A percentile compares a stretch with the other conserved stretches of the same genome.
phyloP scores from a whole-genome alignment of 2,888 invertebrate species.

The Plebejus anna region DNA sequence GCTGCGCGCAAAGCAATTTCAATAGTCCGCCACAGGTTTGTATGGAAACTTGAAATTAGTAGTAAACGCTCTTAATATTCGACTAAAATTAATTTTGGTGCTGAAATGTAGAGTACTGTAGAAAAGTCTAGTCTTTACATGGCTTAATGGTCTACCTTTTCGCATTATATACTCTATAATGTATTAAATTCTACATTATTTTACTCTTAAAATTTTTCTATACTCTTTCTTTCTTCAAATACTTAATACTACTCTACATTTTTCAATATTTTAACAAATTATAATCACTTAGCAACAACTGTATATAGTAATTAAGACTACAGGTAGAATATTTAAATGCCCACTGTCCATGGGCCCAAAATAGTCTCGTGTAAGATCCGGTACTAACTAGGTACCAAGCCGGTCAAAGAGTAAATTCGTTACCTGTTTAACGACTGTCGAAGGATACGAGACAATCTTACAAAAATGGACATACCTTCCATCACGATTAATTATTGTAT shows the following conservation, averaged over 20 bases:
- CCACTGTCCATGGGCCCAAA: neutral
- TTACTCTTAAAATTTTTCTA: neutral
- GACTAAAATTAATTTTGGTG: too few relatives aligned
- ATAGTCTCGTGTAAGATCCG: constrained; percentile 8
- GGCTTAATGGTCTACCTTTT: neutral
- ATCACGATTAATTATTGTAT: neutral
- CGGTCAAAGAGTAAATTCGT: neutral
- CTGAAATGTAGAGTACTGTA: too few relatives aligned
- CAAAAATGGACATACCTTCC: constrained; percentile 11
- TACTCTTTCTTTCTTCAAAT: too few relatives aligned
- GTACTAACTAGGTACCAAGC: neutral
- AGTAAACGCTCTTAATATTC: too few relatives aligned
- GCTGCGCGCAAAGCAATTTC: too few relatives aligned
- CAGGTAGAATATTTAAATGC: neutral
- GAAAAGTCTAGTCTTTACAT: too few relatives aligned
- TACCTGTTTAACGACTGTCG: constrained; percentile 9
- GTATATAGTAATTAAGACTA: neutral
- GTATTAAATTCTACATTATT: neutral
- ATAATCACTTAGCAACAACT: neutral
- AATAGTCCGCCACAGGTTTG: too few relatives aligned
- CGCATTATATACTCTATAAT: too few relatives aligned
- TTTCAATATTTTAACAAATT: neutral
- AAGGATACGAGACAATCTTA: neutral
- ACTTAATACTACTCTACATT: neutral
- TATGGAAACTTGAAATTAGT: too few relatives aligned